phyloP scores from a whole-genome alignment of 35 echinoderm and acorn worm species.

The Heliocidaris erythrogramma region DNA sequence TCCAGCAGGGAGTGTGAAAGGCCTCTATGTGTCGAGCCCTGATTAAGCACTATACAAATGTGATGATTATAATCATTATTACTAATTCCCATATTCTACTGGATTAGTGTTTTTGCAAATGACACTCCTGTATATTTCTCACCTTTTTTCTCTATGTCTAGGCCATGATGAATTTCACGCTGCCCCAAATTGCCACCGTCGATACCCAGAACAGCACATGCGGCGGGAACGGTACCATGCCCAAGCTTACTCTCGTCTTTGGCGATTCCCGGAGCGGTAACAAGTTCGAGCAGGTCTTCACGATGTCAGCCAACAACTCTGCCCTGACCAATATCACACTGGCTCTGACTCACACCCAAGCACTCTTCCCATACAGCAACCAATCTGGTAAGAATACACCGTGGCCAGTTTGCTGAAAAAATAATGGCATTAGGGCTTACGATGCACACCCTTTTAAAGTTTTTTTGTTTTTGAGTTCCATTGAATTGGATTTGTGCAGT shows the following conservation, averaged over 20 bases:
- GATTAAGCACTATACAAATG: too few species aligned
- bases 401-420: neutral
- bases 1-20: too few species aligned
- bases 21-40: too few species aligned
- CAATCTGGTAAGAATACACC: slow-evolving; percentile 14
- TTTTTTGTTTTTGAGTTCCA: neutral
- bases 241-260: neutral
- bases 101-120: neutral
- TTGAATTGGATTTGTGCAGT: neutral
- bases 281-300: slow-evolving; percentile 44
- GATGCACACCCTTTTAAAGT: too few species aligned
- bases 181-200: neutral
- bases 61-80: too few species aligned
- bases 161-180: neutral
- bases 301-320: slow-evolving; percentile 36
- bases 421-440: too few species aligned
- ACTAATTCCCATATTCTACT: too few species aligned
- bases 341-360: neutral
- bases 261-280: neutral
- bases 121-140: neutral
- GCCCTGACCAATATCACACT: slow-evolving; percentile 25
- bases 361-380: slow-evolving; percentile 29
- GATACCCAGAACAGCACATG: neutral
- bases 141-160: slow-evolving; percentile 4
- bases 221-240: neutral